A percentile compares a stretch with the other conserved stretches of the same genome.
Conservation (phyloP, 2,113 vertebrate genomes). For the Oceanodroma tethys region DNA sequence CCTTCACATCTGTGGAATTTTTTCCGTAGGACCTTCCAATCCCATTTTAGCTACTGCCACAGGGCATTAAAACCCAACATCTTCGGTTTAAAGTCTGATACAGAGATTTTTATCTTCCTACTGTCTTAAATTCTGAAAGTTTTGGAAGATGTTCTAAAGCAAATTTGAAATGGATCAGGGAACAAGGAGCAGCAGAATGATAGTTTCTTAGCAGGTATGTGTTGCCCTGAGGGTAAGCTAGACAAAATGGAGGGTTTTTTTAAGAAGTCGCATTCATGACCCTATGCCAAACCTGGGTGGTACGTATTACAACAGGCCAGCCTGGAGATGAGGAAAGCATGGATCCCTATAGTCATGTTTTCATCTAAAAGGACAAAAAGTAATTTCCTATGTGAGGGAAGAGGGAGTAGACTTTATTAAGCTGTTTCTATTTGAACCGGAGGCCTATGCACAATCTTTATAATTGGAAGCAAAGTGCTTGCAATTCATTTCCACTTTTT, state of each 20-base stretch:
- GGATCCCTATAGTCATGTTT: background rate
- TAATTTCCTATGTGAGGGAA: background rate
- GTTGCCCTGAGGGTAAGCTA: background rate
- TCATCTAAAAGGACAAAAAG: background rate
- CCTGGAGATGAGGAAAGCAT: background rate
- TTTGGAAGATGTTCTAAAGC: background rate
- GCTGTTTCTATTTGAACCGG: background rate
- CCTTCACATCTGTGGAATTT: background rate
- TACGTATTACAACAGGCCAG: background rate
- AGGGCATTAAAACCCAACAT: background rate
- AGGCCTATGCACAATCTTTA: background rate
- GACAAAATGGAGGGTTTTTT: background rate
- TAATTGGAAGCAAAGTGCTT: background rate
- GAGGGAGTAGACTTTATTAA: background rate
- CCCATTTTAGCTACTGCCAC: background rate
- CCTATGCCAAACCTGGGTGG: background rate
- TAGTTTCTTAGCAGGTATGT: background rate
- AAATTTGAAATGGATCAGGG: background rate
- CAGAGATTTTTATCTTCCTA: background rate
- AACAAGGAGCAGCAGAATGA: background rate
- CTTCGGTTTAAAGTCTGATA: background rate
- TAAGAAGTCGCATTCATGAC: background rate
- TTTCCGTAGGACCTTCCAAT: background rate
- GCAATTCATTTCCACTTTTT: background rate
- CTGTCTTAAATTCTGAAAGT: background rate